Evolutionary conservation across 2,888 invertebrate genomes (phyloP), one percentile per base, ranked within the genome.

Genomic region (Heteropelma amictum): DNA sequence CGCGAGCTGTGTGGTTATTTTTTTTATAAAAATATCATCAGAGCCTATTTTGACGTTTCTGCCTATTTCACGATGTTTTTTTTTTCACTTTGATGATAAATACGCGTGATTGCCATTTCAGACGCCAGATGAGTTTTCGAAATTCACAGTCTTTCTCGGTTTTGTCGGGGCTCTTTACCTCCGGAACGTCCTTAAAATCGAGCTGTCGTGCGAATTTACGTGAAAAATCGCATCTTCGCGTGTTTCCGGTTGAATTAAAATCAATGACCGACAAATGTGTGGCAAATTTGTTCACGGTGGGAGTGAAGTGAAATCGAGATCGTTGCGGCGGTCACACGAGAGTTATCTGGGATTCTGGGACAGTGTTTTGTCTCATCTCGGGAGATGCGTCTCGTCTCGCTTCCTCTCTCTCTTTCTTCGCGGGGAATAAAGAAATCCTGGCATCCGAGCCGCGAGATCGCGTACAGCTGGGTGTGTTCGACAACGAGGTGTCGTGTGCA

Each of bases 291-390:
- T 30, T 8, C 26, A 28, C n/a, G 19, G 33, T 19, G 47, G 40
- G 47, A 58, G 35, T 45, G 17, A 58, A 77, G 79, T 79, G 77
- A 79, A 79, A 79, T 79, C 72, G 75, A 71, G 77, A 77, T 79
- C 67, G 71, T 70, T 65, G 67, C 51, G 40, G n/a, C n/a, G 38
- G 45, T 42, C 40, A 17, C 54, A 53, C 60, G n/a, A n/a, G 58
- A 42, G 58, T 73, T 77, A 79, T 73, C 70, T 79, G 77, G 77
- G 75, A 77, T 79, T 77, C 76, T 79, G 77, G 79, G 79, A 70
- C 79, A 79, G 72, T 60, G 63, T 72, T 70, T 70, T 58, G 70
- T 76, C 30, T 47, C 53, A 28, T 58, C 65, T 47, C 40, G 28
- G 28, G 42, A 38, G 21, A 38, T 42, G 23, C 23, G 23, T 23